Evolutionary conservation across 2,113 vertebrate genomes (phyloP).

Genomic region (Microtus pennsylvanicus): DNA sequence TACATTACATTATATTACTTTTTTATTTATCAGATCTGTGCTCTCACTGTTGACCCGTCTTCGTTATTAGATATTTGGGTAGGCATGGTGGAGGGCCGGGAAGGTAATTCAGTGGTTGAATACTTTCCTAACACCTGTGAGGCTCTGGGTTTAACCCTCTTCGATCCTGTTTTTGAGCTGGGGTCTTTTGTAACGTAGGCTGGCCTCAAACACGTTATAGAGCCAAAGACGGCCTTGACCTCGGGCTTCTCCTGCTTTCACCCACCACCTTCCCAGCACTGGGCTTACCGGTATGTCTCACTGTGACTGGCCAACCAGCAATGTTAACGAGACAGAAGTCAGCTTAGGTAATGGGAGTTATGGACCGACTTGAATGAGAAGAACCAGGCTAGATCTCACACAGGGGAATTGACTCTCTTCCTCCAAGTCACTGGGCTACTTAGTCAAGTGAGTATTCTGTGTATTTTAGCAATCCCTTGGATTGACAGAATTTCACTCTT

Average conservation of each 20-base stretch:
- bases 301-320: not conserved
- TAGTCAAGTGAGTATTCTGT: not conserved
- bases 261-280: not conserved
- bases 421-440: not conserved
- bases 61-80: not conserved
- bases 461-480: not conserved
- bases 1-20: not conserved
- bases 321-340: not conserved
- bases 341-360: not conserved
- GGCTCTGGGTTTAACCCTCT: too few relatives aligned
- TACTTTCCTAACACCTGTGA: not conserved
- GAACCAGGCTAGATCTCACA: not conserved
- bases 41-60: not conserved
- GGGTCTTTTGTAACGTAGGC: not conserved
- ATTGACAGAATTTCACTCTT: constrained; percentile 18
- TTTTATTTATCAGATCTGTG: not conserved
- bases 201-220: not conserved
- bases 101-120: not conserved
- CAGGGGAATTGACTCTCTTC: not conserved
- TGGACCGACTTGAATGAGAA: not conserved
- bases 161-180: not conserved
- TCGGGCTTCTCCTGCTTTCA: not conserved
- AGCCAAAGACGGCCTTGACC: not conserved
- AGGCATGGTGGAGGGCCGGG: not conserved
- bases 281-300: not conserved